Percentiles rank a stretch among this genome's conserved stretches.
These are phyloP conservation scores for Acanthoscelides obtectus DNA, from an alignment of 2,888 invertebrate species.

Conservation along the genomic window DNA sequence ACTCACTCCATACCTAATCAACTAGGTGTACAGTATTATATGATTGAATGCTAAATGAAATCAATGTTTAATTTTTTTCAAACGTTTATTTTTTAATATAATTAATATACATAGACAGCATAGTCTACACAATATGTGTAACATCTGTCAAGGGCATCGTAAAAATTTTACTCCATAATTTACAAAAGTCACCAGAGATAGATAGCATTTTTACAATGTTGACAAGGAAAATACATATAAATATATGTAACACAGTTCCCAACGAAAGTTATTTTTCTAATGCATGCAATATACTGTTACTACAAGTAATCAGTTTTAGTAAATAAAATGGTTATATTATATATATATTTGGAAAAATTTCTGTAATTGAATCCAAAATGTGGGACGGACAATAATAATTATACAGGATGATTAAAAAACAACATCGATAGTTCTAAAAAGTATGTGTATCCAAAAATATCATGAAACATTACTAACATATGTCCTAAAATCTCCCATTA, in stretches of 20 bases:
- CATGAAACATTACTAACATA: too few species aligned
- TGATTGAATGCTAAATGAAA: neutral
- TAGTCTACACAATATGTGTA: constrained; percentile 39
- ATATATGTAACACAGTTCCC: neutral
- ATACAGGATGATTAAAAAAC: too few species aligned
- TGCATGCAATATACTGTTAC: neutral
- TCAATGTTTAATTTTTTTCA: constrained; percentile 4
- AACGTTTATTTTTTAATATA: constrained; percentile 1
- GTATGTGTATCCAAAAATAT: too few species aligned
- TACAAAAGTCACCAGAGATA: constrained; percentile 28
- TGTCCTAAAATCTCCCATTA: too few species aligned
- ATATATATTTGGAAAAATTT: neutral
- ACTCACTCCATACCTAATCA: too few species aligned
- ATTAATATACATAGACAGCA: constrained; percentile 33
- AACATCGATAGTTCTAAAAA: too few species aligned
- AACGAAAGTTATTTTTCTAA: neutral
- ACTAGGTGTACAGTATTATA: too few species aligned
- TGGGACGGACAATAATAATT: neutral
- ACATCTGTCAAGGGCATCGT: constrained; percentile 36
- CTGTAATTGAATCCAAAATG: neutral
- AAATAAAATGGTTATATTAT: neutral
- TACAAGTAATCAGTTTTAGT: neutral
- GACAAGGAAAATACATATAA: neutral
- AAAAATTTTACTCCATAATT: constrained; percentile 28
- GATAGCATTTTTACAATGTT: constrained; percentile 35